A percentile compares a stretch with the other conserved stretches of the same genome.
Evolutionary conservation across 1,140 invertebrate genomes (phyloP).

Genomic region (Drosophila pachea): DNA sequence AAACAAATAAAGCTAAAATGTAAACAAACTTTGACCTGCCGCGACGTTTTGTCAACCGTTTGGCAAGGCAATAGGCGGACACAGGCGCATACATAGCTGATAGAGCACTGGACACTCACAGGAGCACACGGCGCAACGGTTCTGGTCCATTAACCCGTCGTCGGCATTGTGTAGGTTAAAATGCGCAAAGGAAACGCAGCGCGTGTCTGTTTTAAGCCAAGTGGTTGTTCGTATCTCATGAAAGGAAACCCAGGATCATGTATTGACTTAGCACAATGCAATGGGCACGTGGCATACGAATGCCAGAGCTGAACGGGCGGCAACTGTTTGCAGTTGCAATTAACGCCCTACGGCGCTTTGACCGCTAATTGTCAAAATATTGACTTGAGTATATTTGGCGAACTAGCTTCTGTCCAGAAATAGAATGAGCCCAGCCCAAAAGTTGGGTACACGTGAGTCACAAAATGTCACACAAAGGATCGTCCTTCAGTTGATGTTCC

Average conservation of each 20-base stretch:
- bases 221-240: conserved; percentile 20
- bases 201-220: conserved; percentile 27
- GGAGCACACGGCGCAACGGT: conserved; percentile 72
- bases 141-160: conserved; percentile 78
- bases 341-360: conserved; percentile 64
- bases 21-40: conserved; percentile 71
- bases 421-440: conserved; percentile 15
- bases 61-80: conserved; percentile 15
- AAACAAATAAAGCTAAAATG: conserved; percentile 63
- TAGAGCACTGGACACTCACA: conserved; percentile 53
- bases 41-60: conserved; percentile 33
- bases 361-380: conserved; percentile 78
- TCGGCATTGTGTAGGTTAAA: conserved; percentile 29
- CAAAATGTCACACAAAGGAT: conserved; percentile 4
- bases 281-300: conserved; percentile 54
- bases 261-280: conserved; percentile 71
- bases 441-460: conserved; percentile 18
- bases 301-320: conserved; percentile 24
- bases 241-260: conserved; percentile 54
- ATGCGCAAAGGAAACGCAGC: conserved; percentile 40
- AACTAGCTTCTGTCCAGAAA: conserved; percentile 1
- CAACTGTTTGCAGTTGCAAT: conserved; percentile 62
- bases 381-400: conserved; percentile 59
- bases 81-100: conserved; percentile 2
- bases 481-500: conserved; percentile 9